Conservation (phyloP, 2,888 invertebrate genomes). For the Patella depressa region DNA sequence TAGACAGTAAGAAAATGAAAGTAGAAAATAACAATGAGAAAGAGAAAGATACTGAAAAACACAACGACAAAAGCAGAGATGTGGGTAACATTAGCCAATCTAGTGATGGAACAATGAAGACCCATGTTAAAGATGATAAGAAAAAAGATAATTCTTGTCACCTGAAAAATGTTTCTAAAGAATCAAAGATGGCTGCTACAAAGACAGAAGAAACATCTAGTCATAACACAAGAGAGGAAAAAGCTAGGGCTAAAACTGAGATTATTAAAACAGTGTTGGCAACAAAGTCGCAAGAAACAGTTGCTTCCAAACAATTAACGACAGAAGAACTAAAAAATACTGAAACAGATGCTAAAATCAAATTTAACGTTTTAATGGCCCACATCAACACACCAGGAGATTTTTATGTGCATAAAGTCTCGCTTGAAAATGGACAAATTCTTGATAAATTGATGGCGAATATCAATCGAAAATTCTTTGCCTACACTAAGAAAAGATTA, state of each 20-base stretch:
- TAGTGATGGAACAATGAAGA: background rate
- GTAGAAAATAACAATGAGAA: background rate
- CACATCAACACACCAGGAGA: constrained; percentile 55
- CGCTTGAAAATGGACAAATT: constrained; percentile 40
- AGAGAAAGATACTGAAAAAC: background rate
- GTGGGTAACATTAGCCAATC: background rate
- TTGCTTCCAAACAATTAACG: too few relatives aligned
- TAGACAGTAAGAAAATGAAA: background rate
- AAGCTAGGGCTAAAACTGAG: background rate
- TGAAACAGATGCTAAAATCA: background rate
- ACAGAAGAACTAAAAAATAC: background rate
- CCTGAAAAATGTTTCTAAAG: too few relatives aligned
- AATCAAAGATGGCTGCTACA: background rate
- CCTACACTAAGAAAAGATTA: constrained; percentile 40
- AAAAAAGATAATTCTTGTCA: background rate
- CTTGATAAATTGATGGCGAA: constrained; percentile 49
- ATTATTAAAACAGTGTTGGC: background rate
- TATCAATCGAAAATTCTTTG: constrained; percentile 46
- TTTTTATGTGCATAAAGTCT: constrained; percentile 60
- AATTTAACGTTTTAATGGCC: constrained; percentile 52
- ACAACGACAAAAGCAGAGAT: background rate
- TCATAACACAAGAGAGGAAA: background rate
- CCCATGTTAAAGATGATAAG: background rate
- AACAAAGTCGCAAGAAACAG: too few relatives aligned
- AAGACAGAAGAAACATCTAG: background rate